Evolutionary conservation across 2,888 invertebrate genomes (phyloP).

Genomic region (Orthonevra nobilis): DNA sequence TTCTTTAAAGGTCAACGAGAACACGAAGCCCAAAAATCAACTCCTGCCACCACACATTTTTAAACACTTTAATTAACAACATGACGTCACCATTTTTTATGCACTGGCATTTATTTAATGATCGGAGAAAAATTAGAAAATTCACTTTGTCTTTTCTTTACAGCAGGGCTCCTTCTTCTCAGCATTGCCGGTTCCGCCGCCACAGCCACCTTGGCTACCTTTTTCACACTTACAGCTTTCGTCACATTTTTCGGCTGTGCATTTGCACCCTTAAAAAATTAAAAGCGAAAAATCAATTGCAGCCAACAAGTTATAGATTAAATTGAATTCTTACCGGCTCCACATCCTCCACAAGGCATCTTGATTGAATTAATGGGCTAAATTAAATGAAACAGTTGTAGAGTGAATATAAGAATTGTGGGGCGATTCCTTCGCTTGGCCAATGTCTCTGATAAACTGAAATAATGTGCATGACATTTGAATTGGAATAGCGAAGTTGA

Average conservation of each 20-base stretch:
- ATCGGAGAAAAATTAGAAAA: background rate
- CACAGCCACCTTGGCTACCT: slow-evolving; percentile 72
- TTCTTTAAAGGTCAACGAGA: no score
- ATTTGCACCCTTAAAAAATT: slow-evolving; percentile 79
- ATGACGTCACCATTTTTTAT: slow-evolving; percentile 1
- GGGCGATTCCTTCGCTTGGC: slow-evolving; percentile 5
- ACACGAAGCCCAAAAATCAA: no score
- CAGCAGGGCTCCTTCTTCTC: slow-evolving; percentile 71
- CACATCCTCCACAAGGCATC: slow-evolving; percentile 67
- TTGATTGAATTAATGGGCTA: slow-evolving; percentile 48
- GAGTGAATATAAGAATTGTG: no score
- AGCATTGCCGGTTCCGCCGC: slow-evolving; percentile 63
- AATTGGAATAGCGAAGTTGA: background rate
- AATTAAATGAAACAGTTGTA: slow-evolving; percentile 9
- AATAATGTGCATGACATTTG: slow-evolving; percentile 18
- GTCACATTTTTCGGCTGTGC: slow-evolving; percentile 76
- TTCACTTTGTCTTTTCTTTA: slow-evolving; percentile 64
- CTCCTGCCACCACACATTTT: background rate
- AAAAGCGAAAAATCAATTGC: slow-evolving; percentile 46
- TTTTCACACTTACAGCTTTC: slow-evolving; percentile 76
- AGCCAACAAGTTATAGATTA: no score
- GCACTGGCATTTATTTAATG: background rate
- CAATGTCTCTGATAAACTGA: slow-evolving; percentile 45
- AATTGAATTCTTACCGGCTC: slow-evolving; percentile 41
- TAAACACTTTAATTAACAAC: slow-evolving; percentile 23